Evolutionary conservation across 2,797 vertebrate genomes (phyloP), one percentile per base, ranked within the genome.

Genomic region (Acanthis flammea): DNA sequence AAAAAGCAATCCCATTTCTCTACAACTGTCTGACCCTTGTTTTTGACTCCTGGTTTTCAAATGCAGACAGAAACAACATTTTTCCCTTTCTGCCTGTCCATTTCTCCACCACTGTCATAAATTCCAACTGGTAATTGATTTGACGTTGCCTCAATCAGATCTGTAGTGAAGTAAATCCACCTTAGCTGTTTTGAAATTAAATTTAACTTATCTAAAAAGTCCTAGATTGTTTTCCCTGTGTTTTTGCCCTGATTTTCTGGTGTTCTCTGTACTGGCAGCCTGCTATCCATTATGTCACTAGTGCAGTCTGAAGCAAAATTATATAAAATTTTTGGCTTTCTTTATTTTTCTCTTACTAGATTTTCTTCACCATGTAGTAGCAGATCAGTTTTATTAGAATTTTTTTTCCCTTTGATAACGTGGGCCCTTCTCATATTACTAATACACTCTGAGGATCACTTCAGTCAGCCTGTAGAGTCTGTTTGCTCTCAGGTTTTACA

Each of bases 361-460:
- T 79, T 42, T 84, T 71, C 16, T 63, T 63, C 30, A 65, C 44
- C 5, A 12, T 39, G 24, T 12, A 60, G 16, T 30, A 53, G 50
- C 9, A 53, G 41, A 74, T 41, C 4, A 30, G 9, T 42, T 58
- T n/a, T 15, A 18, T 21, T 19, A 8, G n/a, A 23, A 5, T 61
- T 27, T 24, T 4, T 15, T 4, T 2, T 13, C 6, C 17, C 9
- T 7, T 30, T 19, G 19, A 12, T 4, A 41, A 3, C 18, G 1
- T 51, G 6, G n/a, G 18, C 44, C 5, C 7, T 25, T 31, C 14
- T 78, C 19, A 28, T 28, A 28, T 22, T 37, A 16, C 14, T 30
- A 24, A 31, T 4, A 21, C 1, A 5, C 17, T 80, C 60, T 19
- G 1, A 67, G 23, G 41, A 55, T 71, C 24, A n/a, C 39, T 66